Conservation (phyloP, 2,797 vertebrate genomes). For the Meriones psammophilus region DNA sequence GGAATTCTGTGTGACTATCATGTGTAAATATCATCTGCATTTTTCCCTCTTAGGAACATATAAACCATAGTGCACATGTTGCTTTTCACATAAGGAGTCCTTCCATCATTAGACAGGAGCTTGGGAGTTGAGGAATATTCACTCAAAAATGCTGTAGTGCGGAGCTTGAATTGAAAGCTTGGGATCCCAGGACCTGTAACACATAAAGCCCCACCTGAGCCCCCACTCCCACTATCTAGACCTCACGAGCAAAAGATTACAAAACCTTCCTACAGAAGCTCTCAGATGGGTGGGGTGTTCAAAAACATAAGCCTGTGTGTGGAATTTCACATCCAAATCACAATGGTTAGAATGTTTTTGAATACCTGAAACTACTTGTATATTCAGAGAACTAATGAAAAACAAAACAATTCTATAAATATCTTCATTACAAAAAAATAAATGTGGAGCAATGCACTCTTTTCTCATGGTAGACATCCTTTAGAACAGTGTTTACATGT, state of each 20-base stretch:
- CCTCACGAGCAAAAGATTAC: background rate
- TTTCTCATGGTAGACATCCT: background rate
- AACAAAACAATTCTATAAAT: slow-evolving; percentile 5
- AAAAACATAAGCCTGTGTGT: background rate
- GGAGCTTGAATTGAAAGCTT: background rate
- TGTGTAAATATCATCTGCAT: slow-evolving; percentile 71
- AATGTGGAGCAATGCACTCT: background rate
- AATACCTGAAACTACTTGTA: background rate
- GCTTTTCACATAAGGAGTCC: background rate
- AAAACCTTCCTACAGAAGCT: background rate
- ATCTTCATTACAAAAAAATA: slow-evolving; percentile 24
- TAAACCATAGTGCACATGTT: slow-evolving; percentile 37
- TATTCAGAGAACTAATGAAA: slow-evolving; percentile 25
- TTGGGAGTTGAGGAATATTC: slow-evolving; percentile 27
- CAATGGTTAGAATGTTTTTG: background rate
- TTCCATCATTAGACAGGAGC: slow-evolving; percentile 1
- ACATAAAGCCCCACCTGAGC: background rate
- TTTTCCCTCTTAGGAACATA: background rate
- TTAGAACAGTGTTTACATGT: background rate
- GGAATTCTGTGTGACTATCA: slow-evolving; percentile 58
- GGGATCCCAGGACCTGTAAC: no score
- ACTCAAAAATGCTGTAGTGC: background rate
- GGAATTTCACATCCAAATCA: background rate
- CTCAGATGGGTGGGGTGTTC: background rate
- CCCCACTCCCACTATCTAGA: background rate